Percentiles rank a stretch among this genome's conserved stretches.
phyloP scores from a whole-genome alignment of 2,113 vertebrate genomes.

The Zosterops borbonicus region DNA sequence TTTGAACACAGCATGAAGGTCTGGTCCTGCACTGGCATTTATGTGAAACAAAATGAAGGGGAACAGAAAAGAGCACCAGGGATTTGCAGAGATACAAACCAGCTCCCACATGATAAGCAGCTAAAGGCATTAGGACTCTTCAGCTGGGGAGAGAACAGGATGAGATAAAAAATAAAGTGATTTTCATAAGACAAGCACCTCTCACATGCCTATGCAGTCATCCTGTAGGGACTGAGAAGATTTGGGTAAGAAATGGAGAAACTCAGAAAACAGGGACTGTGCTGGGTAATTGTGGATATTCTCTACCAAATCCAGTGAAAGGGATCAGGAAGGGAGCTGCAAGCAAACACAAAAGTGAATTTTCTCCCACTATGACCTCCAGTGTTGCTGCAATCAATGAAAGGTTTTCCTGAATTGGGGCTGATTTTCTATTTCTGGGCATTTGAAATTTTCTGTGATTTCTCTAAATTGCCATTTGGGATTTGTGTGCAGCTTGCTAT shows the following conservation, averaged over 20 bases:
- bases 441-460: not conserved
- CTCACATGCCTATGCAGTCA: not conserved
- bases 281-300: not conserved
- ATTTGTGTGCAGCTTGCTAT: not conserved
- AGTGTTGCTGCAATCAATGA: not conserved
- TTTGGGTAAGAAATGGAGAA: not conserved
- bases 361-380: not conserved
- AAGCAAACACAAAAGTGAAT: not conserved
- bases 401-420: not conserved
- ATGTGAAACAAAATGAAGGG: not conserved
- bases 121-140: not conserved
- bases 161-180: not conserved
- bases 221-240: not conserved
- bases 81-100: not conserved
- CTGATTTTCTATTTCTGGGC: not conserved
- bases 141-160: not conserved
- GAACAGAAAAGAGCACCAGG: not conserved
- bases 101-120: not conserved
- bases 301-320: not conserved
- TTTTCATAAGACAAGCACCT: not conserved
- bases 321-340: not conserved
- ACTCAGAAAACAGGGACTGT: not conserved
- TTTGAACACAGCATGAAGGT: not conserved
- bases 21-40: not conserved
- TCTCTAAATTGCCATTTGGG: not conserved